These are phyloP conservation scores for Trididemnum clinides DNA, from an alignment of 23 tunicate genomes.

Conservation along the genomic window DNA sequence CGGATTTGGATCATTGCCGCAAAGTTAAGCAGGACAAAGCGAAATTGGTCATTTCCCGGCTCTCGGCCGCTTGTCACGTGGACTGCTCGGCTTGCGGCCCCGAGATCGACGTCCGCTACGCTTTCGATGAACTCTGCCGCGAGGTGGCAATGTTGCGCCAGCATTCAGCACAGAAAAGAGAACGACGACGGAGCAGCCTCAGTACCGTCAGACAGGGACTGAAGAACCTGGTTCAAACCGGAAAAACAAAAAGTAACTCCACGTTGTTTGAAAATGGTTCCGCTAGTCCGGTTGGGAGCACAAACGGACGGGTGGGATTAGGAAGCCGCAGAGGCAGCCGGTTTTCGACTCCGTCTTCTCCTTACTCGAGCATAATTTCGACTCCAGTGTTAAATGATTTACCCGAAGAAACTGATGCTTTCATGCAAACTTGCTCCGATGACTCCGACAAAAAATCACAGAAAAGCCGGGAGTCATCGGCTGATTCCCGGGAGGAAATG, in stretches of 20 bases:
- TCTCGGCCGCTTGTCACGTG: slow-evolving; percentile 61
- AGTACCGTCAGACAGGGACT: slow-evolving; percentile 72
- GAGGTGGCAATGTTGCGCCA: slow-evolving; percentile 66
- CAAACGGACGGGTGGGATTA: slow-evolving; percentile 1
- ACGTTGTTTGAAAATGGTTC: slow-evolving; percentile 16
- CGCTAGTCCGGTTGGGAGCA: slow-evolving; percentile 37
- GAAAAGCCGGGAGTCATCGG: slow-evolving; percentile 25
- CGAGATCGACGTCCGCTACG: slow-evolving; percentile 62
- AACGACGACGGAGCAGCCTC: slow-evolving; percentile 80
- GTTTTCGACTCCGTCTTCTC: slow-evolving; percentile 45
- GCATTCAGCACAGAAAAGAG: slow-evolving; percentile 42
- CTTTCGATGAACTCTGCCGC: slow-evolving; percentile 92
- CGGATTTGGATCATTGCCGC: slow-evolving; percentile 75
- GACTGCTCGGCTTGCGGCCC: slow-evolving; percentile 92
- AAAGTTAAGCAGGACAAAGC: slow-evolving; percentile 56
- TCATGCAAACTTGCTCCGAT: not conserved
- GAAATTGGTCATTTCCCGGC: slow-evolving; percentile 26
- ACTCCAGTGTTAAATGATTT: slow-evolving; percentile 63
- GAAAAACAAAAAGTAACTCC: slow-evolving; percentile 57
- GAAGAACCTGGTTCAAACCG: slow-evolving; percentile 79
- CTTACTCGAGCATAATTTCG: slow-evolving; percentile 62
- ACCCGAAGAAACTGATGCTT: slow-evolving; percentile 47
- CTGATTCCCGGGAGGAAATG: slow-evolving; percentile 1
- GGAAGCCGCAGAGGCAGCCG: slow-evolving; percentile 23
- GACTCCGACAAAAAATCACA: slow-evolving; percentile 14